phyloP scores from a whole-genome alignment of 2,797 vertebrate species.

The Monodelphis domestica region DNA sequence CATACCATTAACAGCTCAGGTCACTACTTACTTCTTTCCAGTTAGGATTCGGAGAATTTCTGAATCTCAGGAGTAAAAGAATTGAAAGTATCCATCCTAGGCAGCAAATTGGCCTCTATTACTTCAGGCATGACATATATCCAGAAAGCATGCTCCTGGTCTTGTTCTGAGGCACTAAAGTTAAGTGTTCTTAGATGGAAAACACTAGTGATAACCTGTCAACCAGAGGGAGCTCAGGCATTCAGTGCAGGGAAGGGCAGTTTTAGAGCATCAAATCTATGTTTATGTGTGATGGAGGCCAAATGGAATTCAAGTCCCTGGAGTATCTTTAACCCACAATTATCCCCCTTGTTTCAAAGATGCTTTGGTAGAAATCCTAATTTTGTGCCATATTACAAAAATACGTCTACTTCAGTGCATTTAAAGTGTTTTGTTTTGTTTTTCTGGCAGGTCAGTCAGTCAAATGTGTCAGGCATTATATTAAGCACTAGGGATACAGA shows the following conservation, averaged over 20 bases:
- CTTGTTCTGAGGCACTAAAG: not conserved
- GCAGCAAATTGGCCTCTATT: not conserved
- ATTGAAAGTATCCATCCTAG: not conserved
- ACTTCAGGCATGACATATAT: not conserved
- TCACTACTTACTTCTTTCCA: slow-evolving; percentile 14
- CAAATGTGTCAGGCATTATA: not conserved
- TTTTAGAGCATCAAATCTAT: not conserved
- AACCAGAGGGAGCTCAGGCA: not conserved
- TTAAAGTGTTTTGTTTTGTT: slow-evolving; percentile 18
- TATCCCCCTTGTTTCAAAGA: not conserved
- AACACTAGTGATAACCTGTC: not conserved
- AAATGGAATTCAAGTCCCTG: not conserved
- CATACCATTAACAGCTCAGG: not conserved
- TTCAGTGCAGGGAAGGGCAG: not conserved
- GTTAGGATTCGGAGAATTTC: slow-evolving; percentile 38
- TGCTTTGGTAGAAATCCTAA: not conserved
- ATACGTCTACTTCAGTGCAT: slow-evolving; percentile 1
- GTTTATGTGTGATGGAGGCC: not conserved
- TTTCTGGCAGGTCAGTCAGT: not conserved
- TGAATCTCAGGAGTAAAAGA: not conserved
- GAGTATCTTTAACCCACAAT: not conserved
- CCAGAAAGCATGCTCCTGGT: fast-evolving
- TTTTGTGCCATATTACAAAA: not conserved
- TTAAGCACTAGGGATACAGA: not conserved
- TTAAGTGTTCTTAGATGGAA: not conserved